Base-by-base conservation (phyloP, 1,140 invertebrate genomes). In the Diploscapter pachys region DNA sequence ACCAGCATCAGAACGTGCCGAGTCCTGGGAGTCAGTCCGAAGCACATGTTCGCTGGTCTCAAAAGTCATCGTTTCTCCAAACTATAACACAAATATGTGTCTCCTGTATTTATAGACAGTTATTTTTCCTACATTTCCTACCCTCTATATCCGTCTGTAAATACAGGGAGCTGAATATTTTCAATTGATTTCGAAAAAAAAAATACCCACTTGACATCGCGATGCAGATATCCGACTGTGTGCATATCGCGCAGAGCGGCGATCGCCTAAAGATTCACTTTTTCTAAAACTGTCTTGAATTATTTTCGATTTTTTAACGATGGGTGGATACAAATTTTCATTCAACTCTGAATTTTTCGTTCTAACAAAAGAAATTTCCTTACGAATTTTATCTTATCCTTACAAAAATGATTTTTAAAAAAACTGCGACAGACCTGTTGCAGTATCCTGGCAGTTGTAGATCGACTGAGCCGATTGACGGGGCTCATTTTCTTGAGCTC, bases 181-280 rank as follows among this genome's bases (percentile, higher is more conserved):
- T 8, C 57, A 8, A 59, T 59, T 59, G 57, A n/a, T 8, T n/a
- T 8, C n/a, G n/a, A n/a, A 59, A 8, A 59, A 59, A 59, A n/a
- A n/a, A 59, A 59, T 59, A 59, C 57, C 8, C n/a, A 59, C 8
- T 59, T 5, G 56, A 98, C 94, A 88, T 99, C 96, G 88, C 96
- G 90, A 88, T 99, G 96, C 73, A 99, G 90, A 88, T 98, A 99
- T 79, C 96, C 96, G 73, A 97, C 94, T 87, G 93, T 92, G 88
- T 99, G 96, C 86, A 99, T 97, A 77, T 92, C 93, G 88, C 98
- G 93, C 86, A 99, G 98, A 73, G 94, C 95, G 88, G 91, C 79
- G 50, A 81, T 80, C 50, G 81, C 80, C 80, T 80, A 50, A 78
- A 79, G 59, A 6, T 3, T 62, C n/a, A 31, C 5, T n/a, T 74